These are phyloP conservation scores for Sapajus apella DNA, from an alignment of 2,113 vertebrate genomes.

Conservation along the genomic window DNA sequence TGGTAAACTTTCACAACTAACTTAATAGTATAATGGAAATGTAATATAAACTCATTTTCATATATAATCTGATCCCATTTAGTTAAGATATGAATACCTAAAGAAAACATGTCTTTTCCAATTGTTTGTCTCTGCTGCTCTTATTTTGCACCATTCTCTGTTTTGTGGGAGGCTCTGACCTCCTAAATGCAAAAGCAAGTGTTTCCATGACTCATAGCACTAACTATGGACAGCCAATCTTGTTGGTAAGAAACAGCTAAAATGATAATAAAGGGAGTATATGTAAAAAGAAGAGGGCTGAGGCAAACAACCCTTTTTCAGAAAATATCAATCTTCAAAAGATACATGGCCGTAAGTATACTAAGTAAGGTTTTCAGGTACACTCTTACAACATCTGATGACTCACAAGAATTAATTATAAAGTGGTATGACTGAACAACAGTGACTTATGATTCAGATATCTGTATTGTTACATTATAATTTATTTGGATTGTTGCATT, in stretches of 20 bases:
- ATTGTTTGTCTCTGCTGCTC: background rate
- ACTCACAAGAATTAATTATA: background rate
- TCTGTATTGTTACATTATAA: background rate
- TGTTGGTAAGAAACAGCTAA: background rate
- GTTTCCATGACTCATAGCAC: background rate
- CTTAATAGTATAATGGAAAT: conserved; percentile 52
- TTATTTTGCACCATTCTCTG: background rate
- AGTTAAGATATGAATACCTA: conserved; percentile 24
- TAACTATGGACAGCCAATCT: background rate
- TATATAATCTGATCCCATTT: conserved; percentile 47
- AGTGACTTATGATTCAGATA: background rate
- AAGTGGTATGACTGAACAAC: background rate
- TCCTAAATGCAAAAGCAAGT: background rate
- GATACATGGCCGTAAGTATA: background rate
- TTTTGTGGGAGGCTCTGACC: background rate
- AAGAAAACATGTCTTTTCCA: background rate
- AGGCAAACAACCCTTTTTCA: background rate
- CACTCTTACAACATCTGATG: background rate
- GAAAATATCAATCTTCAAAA: background rate
- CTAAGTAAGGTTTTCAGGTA: background rate
- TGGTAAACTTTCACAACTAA: conserved; percentile 65
- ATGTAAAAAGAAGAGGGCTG: background rate
- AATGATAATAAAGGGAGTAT: background rate
- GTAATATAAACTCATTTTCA: conserved; percentile 58
- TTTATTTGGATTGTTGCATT: background rate